Evolutionary conservation across 92 coral and sea anemone species (phyloP).

Genomic region (Zoanthus solanderi): DNA sequence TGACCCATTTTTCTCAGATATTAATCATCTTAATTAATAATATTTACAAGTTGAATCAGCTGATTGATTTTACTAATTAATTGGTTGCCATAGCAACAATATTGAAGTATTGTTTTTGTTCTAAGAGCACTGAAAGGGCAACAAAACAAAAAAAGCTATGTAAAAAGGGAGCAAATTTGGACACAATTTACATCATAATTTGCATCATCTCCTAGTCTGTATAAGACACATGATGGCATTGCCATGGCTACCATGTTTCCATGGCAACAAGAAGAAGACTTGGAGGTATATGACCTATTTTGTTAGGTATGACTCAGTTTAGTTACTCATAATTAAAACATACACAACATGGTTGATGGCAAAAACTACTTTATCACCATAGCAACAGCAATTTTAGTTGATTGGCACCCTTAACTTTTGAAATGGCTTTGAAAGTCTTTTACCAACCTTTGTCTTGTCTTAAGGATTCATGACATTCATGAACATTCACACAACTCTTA

Average conservation of each 20-base stretch:
- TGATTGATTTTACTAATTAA: not conserved
- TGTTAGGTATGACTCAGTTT: not conserved
- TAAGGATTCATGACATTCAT: too few species aligned
- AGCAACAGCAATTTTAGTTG: not conserved
- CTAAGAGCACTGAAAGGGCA: too few species aligned
- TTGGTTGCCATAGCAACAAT: not conserved
- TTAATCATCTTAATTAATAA: not conserved
- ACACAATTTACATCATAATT: not conserved
- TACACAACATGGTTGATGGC: not conserved
- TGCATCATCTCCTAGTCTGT: not conserved
- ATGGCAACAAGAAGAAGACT: conserved; percentile 13
- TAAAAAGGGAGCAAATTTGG: too few species aligned
- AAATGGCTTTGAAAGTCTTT: too few species aligned
- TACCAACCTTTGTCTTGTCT: too few species aligned
- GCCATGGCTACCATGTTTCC: conserved; percentile 22
- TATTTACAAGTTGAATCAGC: not conserved
- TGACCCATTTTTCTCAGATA: not conserved
- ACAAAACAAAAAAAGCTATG: too few species aligned
- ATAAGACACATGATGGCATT: not conserved
- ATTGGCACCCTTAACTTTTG: too few species aligned
- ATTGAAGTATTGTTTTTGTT: too few species aligned
- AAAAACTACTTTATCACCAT: not conserved
- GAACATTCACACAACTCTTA: too few species aligned
- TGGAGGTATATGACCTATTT: not conserved
- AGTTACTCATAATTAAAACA: not conserved